Percentiles rank a stretch among this genome's conserved stretches.
These are phyloP conservation scores for Pinctada fucata DNA, from an alignment of 2,888 invertebrate genomes.

Conservation along the genomic window DNA sequence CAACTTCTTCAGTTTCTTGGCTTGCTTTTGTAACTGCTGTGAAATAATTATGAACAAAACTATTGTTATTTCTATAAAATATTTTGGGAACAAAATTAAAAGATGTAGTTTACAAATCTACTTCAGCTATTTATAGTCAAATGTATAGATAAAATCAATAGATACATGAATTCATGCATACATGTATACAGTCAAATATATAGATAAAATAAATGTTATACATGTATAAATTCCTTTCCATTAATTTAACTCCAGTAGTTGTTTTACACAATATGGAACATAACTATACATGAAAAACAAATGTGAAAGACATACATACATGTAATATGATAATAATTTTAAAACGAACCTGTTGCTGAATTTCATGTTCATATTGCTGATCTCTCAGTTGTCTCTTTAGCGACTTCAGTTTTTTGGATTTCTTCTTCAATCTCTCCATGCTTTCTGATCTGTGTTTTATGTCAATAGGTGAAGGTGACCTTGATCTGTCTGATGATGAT, in stretches of 20 bases:
- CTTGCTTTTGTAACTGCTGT: conserved; percentile 46
- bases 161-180: not conserved
- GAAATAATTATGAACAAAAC: not conserved
- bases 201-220: no score
- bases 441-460: conserved; percentile 23
- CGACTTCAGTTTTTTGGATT: conserved; percentile 34
- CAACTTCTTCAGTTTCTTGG: conserved; percentile 45
- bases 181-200: not conserved
- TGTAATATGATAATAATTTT: not conserved
- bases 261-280: no score
- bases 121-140: not conserved
- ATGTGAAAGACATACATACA: no score
- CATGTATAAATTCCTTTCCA: no score
- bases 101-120: not conserved
- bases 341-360: conserved; percentile 48
- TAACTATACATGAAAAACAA: no score
- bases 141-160: not conserved
- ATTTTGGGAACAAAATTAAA: not conserved
- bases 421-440: conserved; percentile 23
- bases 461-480: conserved; percentile 27
- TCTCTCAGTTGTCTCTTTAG: conserved; percentile 41
- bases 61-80: not conserved
- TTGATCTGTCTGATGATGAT: conserved; percentile 37
- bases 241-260: no score
- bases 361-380: conserved; percentile 48